Conservation (phyloP, 2,888 invertebrate species). For the Eumacrocentrus americanus region DNA sequence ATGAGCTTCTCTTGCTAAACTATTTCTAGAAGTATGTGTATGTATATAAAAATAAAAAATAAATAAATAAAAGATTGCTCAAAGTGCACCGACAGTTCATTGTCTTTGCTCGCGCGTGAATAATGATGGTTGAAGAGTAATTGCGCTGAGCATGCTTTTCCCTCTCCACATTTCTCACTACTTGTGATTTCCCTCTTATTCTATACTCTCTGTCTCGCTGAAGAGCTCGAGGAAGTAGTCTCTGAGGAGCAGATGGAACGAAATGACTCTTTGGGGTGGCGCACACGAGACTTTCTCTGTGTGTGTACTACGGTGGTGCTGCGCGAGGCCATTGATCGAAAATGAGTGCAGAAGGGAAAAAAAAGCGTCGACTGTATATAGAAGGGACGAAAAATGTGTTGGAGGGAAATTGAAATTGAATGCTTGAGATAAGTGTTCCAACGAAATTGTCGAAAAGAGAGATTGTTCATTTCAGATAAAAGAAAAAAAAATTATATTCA, state of each 20-base stretch:
- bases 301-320: background rate
- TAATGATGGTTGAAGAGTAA: constrained; percentile 30
- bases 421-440: background rate
- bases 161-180: background rate
- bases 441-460: constrained; percentile 19
- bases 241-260: background rate
- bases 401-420: background rate
- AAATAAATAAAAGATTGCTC: background rate
- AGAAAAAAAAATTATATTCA: background rate
- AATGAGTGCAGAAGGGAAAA: background rate
- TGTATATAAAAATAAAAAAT: constrained; percentile 1
- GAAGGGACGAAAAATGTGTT: background rate
- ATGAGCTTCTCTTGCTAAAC: background rate
- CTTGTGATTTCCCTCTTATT: background rate
- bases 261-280: background rate
- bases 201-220: background rate
- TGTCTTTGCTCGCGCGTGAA: constrained; percentile 30
- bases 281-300: constrained; percentile 4
- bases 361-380: no score
- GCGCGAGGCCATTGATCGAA: background rate
- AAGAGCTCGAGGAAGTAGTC: background rate
- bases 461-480: constrained; percentile 16
- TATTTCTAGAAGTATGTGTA: background rate
- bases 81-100: constrained; percentile 4
- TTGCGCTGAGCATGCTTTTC: constrained; percentile 12